These are phyloP conservation scores for Motacilla alba DNA, from an alignment of 2,113 vertebrate genomes.

Conservation along the genomic window DNA sequence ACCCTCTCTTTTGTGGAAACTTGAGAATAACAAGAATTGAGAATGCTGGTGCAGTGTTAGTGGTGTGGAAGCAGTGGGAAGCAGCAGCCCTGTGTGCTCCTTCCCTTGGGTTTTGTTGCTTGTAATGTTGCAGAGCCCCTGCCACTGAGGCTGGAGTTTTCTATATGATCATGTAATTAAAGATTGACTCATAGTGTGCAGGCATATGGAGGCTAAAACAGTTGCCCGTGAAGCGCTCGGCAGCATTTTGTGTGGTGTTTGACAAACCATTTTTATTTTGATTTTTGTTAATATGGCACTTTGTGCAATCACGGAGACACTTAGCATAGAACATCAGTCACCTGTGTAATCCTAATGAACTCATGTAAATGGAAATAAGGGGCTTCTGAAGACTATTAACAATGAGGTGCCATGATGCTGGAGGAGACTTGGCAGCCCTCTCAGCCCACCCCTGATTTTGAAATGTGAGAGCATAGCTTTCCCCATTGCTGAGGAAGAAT, in stretches of 20 bases:
- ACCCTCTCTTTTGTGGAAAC: background rate
- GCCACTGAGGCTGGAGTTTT: background rate
- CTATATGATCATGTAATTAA: constrained; percentile 30
- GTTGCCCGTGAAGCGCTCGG: background rate
- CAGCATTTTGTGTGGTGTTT: background rate
- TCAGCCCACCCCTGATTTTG: constrained; percentile 21
- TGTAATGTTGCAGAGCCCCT: background rate
- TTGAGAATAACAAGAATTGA: background rate
- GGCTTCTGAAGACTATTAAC: constrained; percentile 13
- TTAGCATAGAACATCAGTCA: constrained; percentile 6
- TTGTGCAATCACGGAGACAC: background rate
- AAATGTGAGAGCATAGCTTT: background rate
- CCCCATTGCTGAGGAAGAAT: background rate
- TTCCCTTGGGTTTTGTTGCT: background rate
- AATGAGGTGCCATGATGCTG: constrained; percentile 11
- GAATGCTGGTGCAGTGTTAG: background rate
- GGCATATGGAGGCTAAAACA: constrained; percentile 4
- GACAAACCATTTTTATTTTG: constrained; percentile 7
- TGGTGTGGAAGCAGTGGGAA: background rate
- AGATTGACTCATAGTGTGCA: background rate
- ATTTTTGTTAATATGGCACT: constrained; percentile 23
- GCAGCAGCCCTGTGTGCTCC: background rate
- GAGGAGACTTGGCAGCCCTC: constrained; percentile 21
- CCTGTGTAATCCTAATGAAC: constrained; percentile 40
- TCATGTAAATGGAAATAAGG: constrained; percentile 23